Percentiles rank a stretch among this genome's conserved stretches.
These are phyloP conservation scores for Catamblyrhynchus diadema DNA, from an alignment of 2,797 vertebrate genomes.

Conservation along the genomic window DNA sequence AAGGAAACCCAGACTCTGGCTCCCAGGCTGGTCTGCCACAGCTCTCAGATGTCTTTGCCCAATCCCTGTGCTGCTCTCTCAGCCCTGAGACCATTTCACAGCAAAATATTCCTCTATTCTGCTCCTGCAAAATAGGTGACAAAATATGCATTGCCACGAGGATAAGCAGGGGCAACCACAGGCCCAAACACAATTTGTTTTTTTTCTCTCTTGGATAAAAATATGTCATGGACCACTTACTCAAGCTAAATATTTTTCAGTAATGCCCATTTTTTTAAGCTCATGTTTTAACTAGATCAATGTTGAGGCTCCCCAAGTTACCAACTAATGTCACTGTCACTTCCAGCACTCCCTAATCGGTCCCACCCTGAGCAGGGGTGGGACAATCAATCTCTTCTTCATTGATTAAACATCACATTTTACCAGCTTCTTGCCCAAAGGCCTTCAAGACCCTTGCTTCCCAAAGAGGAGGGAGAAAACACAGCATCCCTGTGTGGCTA, in stretches of 20 bases:
- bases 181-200: background rate
- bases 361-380: background rate
- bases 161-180: background rate
- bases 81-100: background rate
- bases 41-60: background rate
- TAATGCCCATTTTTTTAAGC: background rate
- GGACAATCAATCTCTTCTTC: background rate
- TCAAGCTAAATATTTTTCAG: background rate
- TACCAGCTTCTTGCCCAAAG: background rate
- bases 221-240: background rate
- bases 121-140: background rate
- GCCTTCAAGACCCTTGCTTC: background rate
- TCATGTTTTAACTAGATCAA: background rate
- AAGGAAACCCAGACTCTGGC: background rate
- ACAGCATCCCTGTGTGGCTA: background rate
- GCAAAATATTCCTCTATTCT: background rate
- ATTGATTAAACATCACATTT: background rate
- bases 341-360: accelerated
- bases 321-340: background rate
- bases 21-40: background rate
- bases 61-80: background rate
- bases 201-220: background rate
- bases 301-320: background rate
- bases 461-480: background rate
- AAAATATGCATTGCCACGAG: accelerated